These are phyloP conservation scores for Patagioenas fasciata DNA, from an alignment of 2,113 vertebrate species.

Conservation along the genomic window DNA sequence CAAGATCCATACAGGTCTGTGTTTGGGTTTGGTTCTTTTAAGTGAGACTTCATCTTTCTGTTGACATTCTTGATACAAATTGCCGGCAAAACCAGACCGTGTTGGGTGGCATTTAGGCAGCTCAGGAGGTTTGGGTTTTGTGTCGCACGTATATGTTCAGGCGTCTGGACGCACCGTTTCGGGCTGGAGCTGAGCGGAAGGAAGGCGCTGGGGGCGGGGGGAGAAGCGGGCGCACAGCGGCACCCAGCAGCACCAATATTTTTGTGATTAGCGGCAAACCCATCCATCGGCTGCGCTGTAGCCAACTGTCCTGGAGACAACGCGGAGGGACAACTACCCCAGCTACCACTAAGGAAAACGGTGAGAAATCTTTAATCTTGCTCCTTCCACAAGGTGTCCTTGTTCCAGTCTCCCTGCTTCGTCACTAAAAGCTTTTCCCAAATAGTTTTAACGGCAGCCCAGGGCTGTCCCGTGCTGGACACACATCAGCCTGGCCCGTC, in stretches of 20 bases:
- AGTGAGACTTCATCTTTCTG: not conserved
- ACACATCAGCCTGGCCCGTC: no score
- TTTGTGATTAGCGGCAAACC: not conserved
- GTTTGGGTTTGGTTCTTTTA: not conserved
- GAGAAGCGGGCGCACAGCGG: no score
- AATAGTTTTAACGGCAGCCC: not conserved
- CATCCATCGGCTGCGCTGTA: not conserved
- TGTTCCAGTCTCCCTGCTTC: not conserved
- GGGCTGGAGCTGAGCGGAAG: not conserved
- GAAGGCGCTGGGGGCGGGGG: no score
- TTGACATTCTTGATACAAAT: not conserved
- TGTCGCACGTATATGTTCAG: accelerated
- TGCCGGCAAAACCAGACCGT: not conserved
- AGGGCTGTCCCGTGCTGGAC: no score
- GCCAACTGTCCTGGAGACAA: not conserved
- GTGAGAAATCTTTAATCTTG: not conserved
- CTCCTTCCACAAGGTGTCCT: not conserved
- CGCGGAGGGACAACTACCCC: not conserved
- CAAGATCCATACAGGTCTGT: not conserved
- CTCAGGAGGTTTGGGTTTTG: accelerated
- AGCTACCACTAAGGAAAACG: not conserved
- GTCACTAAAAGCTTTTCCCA: not conserved
- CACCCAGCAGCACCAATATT: not conserved
- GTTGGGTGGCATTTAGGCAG: not conserved
- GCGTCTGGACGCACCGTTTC: not conserved